Conservation (phyloP, 2,113 vertebrate species). For the Istiophorus platypterus region DNA sequence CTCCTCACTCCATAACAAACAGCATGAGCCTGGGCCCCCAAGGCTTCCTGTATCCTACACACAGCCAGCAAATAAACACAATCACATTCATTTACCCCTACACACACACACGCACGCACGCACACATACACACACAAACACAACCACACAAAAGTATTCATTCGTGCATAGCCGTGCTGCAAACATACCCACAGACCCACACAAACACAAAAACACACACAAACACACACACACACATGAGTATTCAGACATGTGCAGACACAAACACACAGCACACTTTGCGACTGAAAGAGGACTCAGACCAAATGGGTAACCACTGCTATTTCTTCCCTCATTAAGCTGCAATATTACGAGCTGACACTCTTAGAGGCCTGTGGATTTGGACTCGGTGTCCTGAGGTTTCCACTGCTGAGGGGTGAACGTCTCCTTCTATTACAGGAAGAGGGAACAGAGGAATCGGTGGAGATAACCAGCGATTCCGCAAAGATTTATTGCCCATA, state of each 20-base stretch:
- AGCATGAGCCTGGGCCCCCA: constrained; percentile 78
- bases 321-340: constrained; percentile 77
- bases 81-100: constrained; percentile 76
- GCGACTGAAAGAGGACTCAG: constrained; percentile 50
- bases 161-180: background rate
- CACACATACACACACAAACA: constrained; percentile 31
- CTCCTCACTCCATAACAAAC: constrained; percentile 87
- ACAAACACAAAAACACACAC: constrained; percentile 27
- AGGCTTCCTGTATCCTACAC: constrained; percentile 86
- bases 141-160: constrained; percentile 16
- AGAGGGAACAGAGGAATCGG: constrained; percentile 47
- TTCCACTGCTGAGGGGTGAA: constrained; percentile 50
- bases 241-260: constrained; percentile 44
- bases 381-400: constrained; percentile 61
- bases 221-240: constrained; percentile 49
- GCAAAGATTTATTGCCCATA: constrained; percentile 52
- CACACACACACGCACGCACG: constrained; percentile 29
- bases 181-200: constrained; percentile 22
- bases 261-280: constrained; percentile 35
- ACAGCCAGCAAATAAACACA: constrained; percentile 85
- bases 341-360: constrained; percentile 69
- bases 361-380: constrained; percentile 66
- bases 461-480: constrained; percentile 49
- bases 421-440: constrained; percentile 65
- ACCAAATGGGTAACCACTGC: constrained; percentile 66